These are phyloP conservation scores for Xestoiulus laeticollis DNA, from an alignment of 2,888 invertebrate species.

Conservation along the genomic window DNA sequence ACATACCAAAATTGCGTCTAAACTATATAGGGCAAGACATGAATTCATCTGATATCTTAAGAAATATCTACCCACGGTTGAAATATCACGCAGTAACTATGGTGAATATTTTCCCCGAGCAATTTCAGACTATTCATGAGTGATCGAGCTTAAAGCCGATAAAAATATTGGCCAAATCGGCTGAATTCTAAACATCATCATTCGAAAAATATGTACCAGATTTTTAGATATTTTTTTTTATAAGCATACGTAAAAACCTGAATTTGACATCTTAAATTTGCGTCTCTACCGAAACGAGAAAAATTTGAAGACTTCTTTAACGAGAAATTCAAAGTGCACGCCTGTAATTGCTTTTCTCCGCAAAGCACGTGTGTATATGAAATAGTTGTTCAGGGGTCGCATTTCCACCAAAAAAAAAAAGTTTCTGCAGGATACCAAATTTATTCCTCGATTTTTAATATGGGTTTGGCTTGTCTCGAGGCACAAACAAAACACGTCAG, in stretches of 20 bases:
- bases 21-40: too few relatives aligned
- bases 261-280: too few relatives aligned
- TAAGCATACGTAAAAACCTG: too few relatives aligned
- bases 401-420: not conserved
- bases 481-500: not conserved
- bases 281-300: not conserved
- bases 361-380: not conserved
- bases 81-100: not conserved
- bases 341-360: not conserved
- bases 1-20: too few relatives aligned
- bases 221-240: not conserved
- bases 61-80: not conserved
- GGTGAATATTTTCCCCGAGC: not conserved
- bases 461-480: not conserved
- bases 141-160: not conserved
- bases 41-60: too few relatives aligned
- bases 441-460: not conserved
- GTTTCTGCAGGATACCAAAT: not conserved
- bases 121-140: not conserved
- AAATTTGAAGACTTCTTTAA: not conserved
- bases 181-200: not conserved
- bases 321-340: not conserved
- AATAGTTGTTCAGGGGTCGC: not conserved
- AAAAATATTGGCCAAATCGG: not conserved
- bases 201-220: not conserved